Evolutionary conservation across 2,888 invertebrate genomes (phyloP).

Genomic region (Slavum lentiscoides): DNA sequence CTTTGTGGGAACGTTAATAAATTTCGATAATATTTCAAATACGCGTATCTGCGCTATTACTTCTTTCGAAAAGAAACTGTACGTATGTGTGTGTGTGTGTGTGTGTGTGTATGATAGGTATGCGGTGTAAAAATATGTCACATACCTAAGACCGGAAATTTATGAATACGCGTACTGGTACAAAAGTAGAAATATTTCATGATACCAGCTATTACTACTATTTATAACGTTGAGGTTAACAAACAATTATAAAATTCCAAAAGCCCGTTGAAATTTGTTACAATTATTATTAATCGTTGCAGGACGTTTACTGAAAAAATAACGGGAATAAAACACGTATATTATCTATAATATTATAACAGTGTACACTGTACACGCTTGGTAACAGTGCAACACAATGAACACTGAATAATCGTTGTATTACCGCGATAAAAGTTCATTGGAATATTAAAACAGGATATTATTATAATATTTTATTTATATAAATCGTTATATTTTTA

Average conservation of each 20-base stretch:
- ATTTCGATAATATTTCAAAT: conserved; percentile 6
- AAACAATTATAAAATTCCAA: conserved; percentile 31
- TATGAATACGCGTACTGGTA: conserved; percentile 10
- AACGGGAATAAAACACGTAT: conserved; percentile 23
- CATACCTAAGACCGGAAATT: conserved; percentile 34
- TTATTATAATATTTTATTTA: too few relatives aligned
- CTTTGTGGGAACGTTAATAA: too few relatives aligned
- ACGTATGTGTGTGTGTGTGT: background rate
- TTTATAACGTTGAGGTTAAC: background rate
- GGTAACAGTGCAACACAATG: background rate
- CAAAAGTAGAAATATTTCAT: conserved; percentile 16
- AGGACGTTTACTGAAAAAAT: conserved; percentile 6
- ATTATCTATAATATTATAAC: background rate
- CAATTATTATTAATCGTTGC: conserved; percentile 19
- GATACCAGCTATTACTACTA: conserved; percentile 8
- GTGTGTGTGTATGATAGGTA: background rate
- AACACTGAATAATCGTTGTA: background rate
- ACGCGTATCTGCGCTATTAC: background rate
- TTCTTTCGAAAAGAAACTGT: conserved; percentile 13
- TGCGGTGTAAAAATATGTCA: conserved; percentile 44
- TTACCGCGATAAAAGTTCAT: too few relatives aligned
- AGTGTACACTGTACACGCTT: background rate
- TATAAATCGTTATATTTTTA: too few relatives aligned
- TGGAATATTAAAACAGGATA: too few relatives aligned
- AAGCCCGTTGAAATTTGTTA: conserved; percentile 17